Percentiles rank a stretch among this genome's conserved stretches.
Evolutionary conservation across 2,113 vertebrate genomes (phyloP).

Genomic region (Nothoprocta pentlandii): DNA sequence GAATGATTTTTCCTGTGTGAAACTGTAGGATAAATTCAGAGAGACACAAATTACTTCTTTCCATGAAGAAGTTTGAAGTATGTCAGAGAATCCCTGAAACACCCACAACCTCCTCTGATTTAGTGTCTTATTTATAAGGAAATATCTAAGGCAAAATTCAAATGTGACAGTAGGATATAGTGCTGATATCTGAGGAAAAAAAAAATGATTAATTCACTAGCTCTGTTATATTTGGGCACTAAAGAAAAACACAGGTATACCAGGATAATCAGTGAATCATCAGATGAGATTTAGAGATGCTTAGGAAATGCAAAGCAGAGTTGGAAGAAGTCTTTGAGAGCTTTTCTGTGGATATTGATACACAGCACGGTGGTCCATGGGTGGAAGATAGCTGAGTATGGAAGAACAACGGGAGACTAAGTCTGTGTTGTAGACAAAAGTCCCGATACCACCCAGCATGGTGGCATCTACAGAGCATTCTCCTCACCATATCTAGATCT

Average conservation of each 20-base stretch:
- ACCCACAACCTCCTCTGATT: not conserved
- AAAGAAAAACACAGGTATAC: not conserved
- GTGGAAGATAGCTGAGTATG: not conserved
- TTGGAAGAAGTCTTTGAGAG: not conserved
- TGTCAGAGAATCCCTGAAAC: not conserved
- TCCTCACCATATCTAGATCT: not conserved
- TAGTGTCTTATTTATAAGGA: not conserved
- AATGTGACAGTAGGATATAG: not conserved
- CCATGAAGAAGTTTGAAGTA: not conserved
- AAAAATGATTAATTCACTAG: not conserved
- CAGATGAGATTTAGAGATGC: not conserved
- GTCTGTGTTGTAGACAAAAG: not conserved
- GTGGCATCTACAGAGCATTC: rapidly evolving
- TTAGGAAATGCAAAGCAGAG: not conserved
- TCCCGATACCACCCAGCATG: rapidly evolving
- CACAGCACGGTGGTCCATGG: not conserved
- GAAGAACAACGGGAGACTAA: rapidly evolving
- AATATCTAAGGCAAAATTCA: not conserved
- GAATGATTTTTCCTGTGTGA: not conserved
- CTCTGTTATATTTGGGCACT: not conserved
- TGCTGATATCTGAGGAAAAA: not conserved
- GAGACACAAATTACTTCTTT: not conserved
- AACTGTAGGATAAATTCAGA: not conserved
- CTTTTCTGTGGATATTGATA: not conserved
- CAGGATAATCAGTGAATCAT: not conserved